These are phyloP conservation scores for Megathymus violae DNA, from an alignment of 1,140 invertebrate species.

Conservation along the genomic window DNA sequence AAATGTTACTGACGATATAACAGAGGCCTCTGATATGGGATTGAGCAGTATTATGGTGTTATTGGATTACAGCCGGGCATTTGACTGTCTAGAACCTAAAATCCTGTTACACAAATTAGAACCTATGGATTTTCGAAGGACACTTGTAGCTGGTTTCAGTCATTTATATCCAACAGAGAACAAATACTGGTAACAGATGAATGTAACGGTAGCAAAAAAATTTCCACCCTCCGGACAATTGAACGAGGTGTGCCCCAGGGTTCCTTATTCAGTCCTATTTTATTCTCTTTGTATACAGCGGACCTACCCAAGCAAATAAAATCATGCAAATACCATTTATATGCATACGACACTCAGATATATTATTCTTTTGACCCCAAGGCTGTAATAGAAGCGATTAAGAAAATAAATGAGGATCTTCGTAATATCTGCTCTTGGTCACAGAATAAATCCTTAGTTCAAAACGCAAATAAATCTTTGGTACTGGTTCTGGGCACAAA, in stretches of 20 bases:
- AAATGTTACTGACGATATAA: slow-evolving; percentile 51
- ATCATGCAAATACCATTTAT: slow-evolving; percentile 28
- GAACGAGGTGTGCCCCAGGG: slow-evolving; percentile 31
- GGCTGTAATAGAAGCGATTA: background rate
- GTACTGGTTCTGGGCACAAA: background rate
- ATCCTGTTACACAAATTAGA: background rate
- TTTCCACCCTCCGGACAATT: slow-evolving; percentile 17
- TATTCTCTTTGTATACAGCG: slow-evolving; percentile 35
- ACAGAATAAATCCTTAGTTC: background rate
- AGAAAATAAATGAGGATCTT: background rate
- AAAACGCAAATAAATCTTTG: background rate
- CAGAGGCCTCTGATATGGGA: slow-evolving; percentile 42
- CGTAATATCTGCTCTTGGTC: background rate
- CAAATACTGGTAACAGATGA: slow-evolving; percentile 5
- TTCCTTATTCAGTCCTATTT: slow-evolving; percentile 32
- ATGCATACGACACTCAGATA: background rate
- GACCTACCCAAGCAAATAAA: slow-evolving; percentile 26
- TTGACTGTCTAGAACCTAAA: slow-evolving; percentile 3
- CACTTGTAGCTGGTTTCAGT: slow-evolving; percentile 1
- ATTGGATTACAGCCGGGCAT: slow-evolving; percentile 3
- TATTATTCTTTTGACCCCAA: background rate
- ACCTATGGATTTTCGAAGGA: background rate
- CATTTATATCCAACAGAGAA: slow-evolving; percentile 4
- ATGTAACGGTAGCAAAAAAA: slow-evolving; percentile 7
- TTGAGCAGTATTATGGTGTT: slow-evolving; percentile 20